phyloP scores from a whole-genome alignment of 2,113 vertebrate genomes.

The Saiga tatarica region DNA sequence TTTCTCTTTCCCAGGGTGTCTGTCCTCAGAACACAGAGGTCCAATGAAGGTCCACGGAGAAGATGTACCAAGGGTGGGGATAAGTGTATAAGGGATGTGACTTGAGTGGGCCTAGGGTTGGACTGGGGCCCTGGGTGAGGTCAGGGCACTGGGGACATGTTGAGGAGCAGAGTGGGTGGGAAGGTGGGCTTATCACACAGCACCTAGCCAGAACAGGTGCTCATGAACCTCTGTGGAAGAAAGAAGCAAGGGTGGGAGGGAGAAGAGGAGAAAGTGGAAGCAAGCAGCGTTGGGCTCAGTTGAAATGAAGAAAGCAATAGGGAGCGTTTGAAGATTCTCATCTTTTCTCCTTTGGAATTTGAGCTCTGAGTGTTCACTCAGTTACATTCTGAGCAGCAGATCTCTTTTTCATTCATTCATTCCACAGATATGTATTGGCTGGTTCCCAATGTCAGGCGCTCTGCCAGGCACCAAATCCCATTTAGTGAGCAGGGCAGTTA shows the following conservation, averaged over 20 bases:
- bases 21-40: background rate
- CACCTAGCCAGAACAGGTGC: background rate
- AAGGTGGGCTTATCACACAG: background rate
- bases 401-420: background rate
- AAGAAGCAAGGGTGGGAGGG: background rate
- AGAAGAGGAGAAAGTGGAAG: background rate
- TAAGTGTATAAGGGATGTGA: background rate
- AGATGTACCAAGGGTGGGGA: background rate
- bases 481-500: background rate
- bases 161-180: background rate
- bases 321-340: background rate
- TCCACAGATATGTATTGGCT: background rate
- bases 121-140: background rate
- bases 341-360: background rate
- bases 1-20: background rate
- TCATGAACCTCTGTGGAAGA: background rate
- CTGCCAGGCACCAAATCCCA: background rate
- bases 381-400: background rate
- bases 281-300: accelerated
- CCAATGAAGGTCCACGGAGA: background rate
- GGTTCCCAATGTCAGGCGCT: background rate
- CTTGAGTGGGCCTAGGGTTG: background rate
- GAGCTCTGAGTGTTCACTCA: background rate
- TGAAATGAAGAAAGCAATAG: background rate
- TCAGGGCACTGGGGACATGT: background rate